Conservation (phyloP, 2,888 invertebrate genomes). For the Catocala fraxini region DNA sequence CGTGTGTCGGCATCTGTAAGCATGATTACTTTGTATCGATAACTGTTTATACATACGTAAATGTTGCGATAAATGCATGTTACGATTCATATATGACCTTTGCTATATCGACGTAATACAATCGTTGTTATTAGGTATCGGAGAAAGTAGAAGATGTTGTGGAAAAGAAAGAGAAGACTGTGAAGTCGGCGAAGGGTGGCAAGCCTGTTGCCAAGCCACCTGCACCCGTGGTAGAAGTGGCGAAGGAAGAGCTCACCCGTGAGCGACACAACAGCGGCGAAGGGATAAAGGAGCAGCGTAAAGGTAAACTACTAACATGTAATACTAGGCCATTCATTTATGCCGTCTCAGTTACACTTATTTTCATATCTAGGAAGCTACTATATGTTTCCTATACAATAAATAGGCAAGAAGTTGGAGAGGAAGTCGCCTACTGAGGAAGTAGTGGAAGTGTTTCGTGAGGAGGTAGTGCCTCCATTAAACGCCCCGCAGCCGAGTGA, state of each 20-base stretch:
- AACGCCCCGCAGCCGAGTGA: slow-evolving; percentile 79
- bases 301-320: slow-evolving; percentile 61
- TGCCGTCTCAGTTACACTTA: background rate
- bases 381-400: background rate
- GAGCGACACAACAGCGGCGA: slow-evolving; percentile 71
- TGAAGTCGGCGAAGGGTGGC: slow-evolving; percentile 61
- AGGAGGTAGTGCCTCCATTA: slow-evolving; percentile 76
- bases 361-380: too few species aligned
- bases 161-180: slow-evolving; percentile 73
- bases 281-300: slow-evolving; percentile 78
- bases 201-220: slow-evolving; percentile 57
- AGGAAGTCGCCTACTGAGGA: slow-evolving; percentile 67
- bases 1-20: slow-evolving; percentile 30
- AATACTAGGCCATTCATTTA: background rate
- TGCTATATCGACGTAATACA: slow-evolving; percentile 8
- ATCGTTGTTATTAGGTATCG: slow-evolving; percentile 49
- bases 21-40: slow-evolving; percentile 39
- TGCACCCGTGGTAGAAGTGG: slow-evolving; percentile 56
- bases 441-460: slow-evolving; percentile 51
- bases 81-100: slow-evolving; percentile 18
- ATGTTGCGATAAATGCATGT: slow-evolving; percentile 38
- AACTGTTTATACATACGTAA: slow-evolving; percentile 15
- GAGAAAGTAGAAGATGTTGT: slow-evolving; percentile 76
- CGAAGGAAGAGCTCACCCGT: slow-evolving; percentile 66
- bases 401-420: slow-evolving; percentile 71